phyloP scores from a whole-genome alignment of 2,888 invertebrate species.

The Slavum lentiscoides region DNA sequence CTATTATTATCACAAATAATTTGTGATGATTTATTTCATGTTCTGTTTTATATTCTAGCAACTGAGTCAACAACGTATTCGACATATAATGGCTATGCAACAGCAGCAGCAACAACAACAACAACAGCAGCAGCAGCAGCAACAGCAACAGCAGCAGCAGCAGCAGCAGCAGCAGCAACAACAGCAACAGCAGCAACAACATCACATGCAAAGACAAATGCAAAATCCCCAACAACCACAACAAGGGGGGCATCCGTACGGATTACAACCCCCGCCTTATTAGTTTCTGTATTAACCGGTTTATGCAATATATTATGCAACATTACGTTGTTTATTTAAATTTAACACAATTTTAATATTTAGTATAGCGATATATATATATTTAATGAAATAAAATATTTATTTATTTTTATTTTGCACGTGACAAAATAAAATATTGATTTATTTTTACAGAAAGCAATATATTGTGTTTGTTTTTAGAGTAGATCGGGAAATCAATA shows the following conservation, averaged over 20 bases:
- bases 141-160: conserved; percentile 59
- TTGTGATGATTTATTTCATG: background rate
- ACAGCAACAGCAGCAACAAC: conserved; percentile 55
- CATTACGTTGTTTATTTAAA: conserved; percentile 3
- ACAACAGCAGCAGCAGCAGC: conserved; percentile 55
- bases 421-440: background rate
- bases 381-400: background rate
- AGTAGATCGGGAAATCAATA: no score
- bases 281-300: conserved; percentile 55
- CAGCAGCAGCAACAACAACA: conserved; percentile 61
- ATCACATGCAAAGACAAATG: conserved; percentile 57
- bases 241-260: conserved; percentile 63
- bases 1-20: no score
- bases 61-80: conserved; percentile 49
- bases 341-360: conserved; percentile 7
- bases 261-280: conserved; percentile 67
- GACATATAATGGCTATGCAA: conserved; percentile 56
- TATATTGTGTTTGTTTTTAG: background rate
- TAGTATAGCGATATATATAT: background rate
- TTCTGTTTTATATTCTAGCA: conserved; percentile 27
- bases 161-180: conserved; percentile 60
- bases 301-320: background rate
- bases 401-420: background rate
- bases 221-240: conserved; percentile 58
- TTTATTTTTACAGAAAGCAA: background rate